Base-by-base conservation (phyloP, 2,888 invertebrate species). In the Chorisops tibialis region DNA sequence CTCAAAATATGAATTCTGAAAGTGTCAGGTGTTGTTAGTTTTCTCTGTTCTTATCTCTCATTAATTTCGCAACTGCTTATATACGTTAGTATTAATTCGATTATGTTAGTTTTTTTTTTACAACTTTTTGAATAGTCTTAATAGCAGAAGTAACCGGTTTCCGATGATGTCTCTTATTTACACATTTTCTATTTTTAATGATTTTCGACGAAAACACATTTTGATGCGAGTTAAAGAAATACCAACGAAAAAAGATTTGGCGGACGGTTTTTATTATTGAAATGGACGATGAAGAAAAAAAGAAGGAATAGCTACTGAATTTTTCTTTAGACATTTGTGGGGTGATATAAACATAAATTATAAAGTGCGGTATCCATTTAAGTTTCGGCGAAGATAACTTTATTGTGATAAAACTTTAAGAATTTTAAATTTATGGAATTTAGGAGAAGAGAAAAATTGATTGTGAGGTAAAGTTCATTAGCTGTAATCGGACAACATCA, bases 311-410 rank as follows among this genome's bases (percentile, higher is more conserved):
- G 47, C 47, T 47, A 47, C 47, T 47, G 47, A 5, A 47, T 19
- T 47, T 47, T 47, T n/a, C 47, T 47, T 16, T 47, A 43, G 11
- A n/a, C n/a, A n/a, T 30, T 9, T 9, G 30, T 19, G 18, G 37
- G 37, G 35, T 51, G 51, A 51, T 51, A 37, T 38, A 30, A 24
- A 49, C 21, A n/a, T n/a, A 30, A 30, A 30, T 51, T 51, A 51
- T 51, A n/a, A n/a, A n/a, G 9, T 18, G 39, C 52, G 52, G 52
- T 54, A 21, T 54, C 52, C 41, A 54, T 54, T 54, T 22, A 54
- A 54, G 52, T 41, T 54, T 54, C 52, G 41, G 38, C n/a, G 41
- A 54, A 22, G 52, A 54, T 54, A 54, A 54, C 52, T 54, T 54
- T 22, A 54, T 54, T 41, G 39, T 39, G 52, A 54, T 54, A 54